Base-by-base conservation (phyloP, 2,113 vertebrate genomes). In the Clarias batrachus region DNA sequence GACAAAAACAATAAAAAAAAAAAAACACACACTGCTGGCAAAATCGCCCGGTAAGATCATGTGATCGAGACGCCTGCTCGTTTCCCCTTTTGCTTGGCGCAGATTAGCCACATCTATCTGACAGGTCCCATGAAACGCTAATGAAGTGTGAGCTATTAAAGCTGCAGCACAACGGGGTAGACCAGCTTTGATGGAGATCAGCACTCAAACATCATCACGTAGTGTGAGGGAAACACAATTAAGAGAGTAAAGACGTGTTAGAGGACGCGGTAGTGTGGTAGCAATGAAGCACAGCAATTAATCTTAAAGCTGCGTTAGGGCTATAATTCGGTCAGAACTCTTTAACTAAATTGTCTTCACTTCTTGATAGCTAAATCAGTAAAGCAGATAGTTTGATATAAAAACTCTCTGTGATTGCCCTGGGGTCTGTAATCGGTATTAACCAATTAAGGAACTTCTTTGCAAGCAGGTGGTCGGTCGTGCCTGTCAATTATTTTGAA, bases 121-220 rank as follows among this genome's bases (percentile, higher is more conserved):
- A 85, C 73, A 73, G 85, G 85, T 71, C 89, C 71, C 33, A 68
- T 81, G 70, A 88, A 82, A 56, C 74, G n/a, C 88, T 92, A 92
- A 94, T 91, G 90, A 93, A 91, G 91, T 82, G 79, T 85, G 78
- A 89, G 82, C 87, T 85, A 89, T 92, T 90, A 91, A 88, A 88
- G 88, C 71, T 41, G 41, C 65, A 88, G 79, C 78, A 27, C 57
- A 77, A 78, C n/a, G 54, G 71, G 78, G 74, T 73, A 68, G 70
- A 33, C 48, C 41, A 60, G 82, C 85, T 87, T 88, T 90, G 87
- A 88, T 89, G 80, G 85, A 89, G 83, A 86, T 84, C 74, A 87
- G 86, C 65, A 60, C 86, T 57, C 13, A 70, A 23, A 90, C 84
- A 89, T 86, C 60, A 73, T 10, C 19, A 65, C 30, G 33, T n/a